Conservation (phyloP, 2,113 vertebrate species). For the Euleptes europaea region DNA sequence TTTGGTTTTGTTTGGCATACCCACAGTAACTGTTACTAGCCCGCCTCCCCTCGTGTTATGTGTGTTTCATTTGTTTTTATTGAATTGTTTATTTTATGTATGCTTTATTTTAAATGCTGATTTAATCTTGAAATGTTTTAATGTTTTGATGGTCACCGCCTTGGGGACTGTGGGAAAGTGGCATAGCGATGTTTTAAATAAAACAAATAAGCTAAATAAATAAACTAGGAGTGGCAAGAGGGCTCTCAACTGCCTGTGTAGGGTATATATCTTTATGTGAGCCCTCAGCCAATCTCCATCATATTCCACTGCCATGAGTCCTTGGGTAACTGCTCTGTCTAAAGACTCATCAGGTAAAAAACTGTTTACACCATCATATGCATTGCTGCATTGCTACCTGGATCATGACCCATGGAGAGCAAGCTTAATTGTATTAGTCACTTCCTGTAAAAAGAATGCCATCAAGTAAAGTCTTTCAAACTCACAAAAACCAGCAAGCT, state of each 20-base stretch:
- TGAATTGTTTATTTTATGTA: too few relatives aligned
- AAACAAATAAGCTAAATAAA: neutral
- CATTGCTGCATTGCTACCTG: too few relatives aligned
- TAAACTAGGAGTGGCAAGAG: neutral
- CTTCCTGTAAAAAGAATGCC: neutral
- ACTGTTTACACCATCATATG: neutral
- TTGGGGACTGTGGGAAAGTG: too few relatives aligned
- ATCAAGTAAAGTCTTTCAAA: neutral
- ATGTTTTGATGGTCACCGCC: too few relatives aligned
- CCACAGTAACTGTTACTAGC: too few relatives aligned
- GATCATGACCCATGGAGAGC: neutral
- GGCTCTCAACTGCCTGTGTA: neutral
- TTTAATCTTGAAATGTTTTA: too few relatives aligned
- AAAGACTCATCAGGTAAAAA: neutral
- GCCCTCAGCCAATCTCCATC: too few relatives aligned
- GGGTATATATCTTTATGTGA: neutral
- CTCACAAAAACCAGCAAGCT: neutral
- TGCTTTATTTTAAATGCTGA: too few relatives aligned
- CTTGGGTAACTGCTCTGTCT: neutral
- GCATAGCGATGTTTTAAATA: too few relatives aligned
- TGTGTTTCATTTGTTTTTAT: too few relatives aligned
- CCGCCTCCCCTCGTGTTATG: too few relatives aligned
- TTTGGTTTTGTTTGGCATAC: too few relatives aligned
- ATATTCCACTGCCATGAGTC: neutral
- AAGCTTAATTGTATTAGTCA: neutral